Base-by-base conservation (phyloP, 2,113 vertebrate species). In the Mobula hypostoma region DNA sequence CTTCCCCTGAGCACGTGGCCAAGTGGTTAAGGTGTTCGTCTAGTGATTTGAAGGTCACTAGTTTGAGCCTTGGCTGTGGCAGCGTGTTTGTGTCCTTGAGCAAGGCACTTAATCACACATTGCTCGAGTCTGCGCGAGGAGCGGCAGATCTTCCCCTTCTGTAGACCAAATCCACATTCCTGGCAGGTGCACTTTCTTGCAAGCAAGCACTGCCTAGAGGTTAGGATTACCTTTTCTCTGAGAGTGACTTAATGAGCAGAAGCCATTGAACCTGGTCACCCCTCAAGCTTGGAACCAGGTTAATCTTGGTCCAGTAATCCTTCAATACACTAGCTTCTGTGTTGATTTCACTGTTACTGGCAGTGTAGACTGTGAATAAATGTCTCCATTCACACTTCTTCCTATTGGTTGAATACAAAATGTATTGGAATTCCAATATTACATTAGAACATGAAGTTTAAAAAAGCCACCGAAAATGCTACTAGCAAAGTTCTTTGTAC, bases 401-500 rank as follows among this genome's bases (percentile, higher is more conserved):
- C 91, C 91, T 93, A 93, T 36, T 96, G 95, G 96, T 96, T 97
- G 97, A 96, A 97, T 97, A 97, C 96, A 96, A 97, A 97, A 97
- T 97, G 97, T 97, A 98, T 97, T 97, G 97, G 97, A 95, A 95
- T 82, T 95, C 97, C 97, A 97, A 97, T 97, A 97, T 97, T 94
- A 97, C 97, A 97, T 97, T 97, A 98, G 96, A 97, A 97, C 97
- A 97, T 96, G 96, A 97, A 96, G 95, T 95, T 96, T 95, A 96
- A 95, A 95, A 98, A 99, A 98, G 97, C 97, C 98, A 98, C 97
- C 97, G 97, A 98, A 96, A 97, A 97, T 97, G 98, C 98, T 99
- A 98, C 98, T 98, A 97, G 96, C 96, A 97, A 97, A 97, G 96
- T 96, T 97, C 96, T 97, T 97, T 97, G 97, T 98, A 99, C 98